Evolutionary conservation across 2,113 vertebrate species (phyloP).

Genomic region (Clarias macrocephalus): DNA sequence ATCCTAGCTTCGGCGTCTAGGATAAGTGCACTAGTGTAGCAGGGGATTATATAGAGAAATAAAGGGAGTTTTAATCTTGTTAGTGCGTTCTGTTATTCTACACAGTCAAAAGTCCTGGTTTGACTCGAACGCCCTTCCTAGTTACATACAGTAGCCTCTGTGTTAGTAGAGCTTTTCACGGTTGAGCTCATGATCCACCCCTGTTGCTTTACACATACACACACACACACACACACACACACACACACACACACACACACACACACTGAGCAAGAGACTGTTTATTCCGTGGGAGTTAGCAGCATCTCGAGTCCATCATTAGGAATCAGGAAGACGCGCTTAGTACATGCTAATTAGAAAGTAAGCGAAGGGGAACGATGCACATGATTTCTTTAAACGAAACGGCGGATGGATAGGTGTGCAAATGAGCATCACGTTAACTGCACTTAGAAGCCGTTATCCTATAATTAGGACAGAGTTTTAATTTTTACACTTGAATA

Average conservation of each 20-base stretch:
- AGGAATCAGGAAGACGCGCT: constrained; percentile 65
- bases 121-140: too few relatives aligned
- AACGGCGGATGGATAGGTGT: not conserved
- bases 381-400: constrained; percentile 13
- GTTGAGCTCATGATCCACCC: not conserved
- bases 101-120: too few relatives aligned
- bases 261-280: constrained; percentile 56
- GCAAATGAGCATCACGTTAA: not conserved
- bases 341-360: constrained; percentile 69
- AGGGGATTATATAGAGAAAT: too few relatives aligned
- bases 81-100: too few relatives aligned
- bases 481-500: not conserved
- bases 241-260: not conserved
- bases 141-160: not conserved
- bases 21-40: too few relatives aligned
- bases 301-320: constrained; percentile 66
- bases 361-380: constrained; percentile 35
- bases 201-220: constrained; percentile 8
- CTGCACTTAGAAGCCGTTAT: not conserved
- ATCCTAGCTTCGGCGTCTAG: too few relatives aligned
- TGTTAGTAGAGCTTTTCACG: not conserved
- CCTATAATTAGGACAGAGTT: not conserved
- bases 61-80: too few relatives aligned
- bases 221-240: too few relatives aligned
- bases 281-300: constrained; percentile 57